Base-by-base conservation (phyloP, 2,797 vertebrate species). In the Antrozous pallidus region DNA sequence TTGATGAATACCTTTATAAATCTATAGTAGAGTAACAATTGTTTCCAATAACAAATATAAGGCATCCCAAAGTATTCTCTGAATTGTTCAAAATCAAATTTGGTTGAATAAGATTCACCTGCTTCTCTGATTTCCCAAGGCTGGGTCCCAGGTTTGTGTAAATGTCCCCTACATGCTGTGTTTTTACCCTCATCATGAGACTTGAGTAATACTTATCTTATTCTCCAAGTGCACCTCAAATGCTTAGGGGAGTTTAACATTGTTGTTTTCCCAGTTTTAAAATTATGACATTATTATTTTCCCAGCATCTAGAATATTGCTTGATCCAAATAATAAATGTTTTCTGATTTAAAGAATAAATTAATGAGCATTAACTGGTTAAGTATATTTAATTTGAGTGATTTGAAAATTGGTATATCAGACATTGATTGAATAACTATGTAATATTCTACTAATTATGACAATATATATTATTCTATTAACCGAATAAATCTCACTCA, bases 371-470 rank as follows among this genome's bases (percentile, higher is more conserved):
- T 79, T 91, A 77, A 73, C n/a, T 71, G 6, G 22, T 77, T 81
- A 77, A 63, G 38, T 56, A 88, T 73, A 42, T 38, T 90, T 77
- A 88, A 92, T 71, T 86, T 84, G 51, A 71, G 33, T 69, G 92
- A 56, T 77, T 79, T 86, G 36, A 87, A 94, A 97, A 91, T 42
- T 86, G 24, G 85, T 71, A 92, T 16, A 7, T 70, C 42, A 67
- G 13, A 45, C 70, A 82, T 24, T 86, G 61, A 83, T 80, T 95
- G 92, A 86, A 94, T 77, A 96, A 88, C 49, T 75, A 83, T 69
- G 31, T 33, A 92, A 36, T 31, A 84, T 54, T 87, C 49, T 93
- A 61, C 33, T 49, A 93, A 73, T 20, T 91, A 56, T 58, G 65
- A 85, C 82, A 77, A 54, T 81, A 85, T 17, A 11, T 28, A 73